Conservation (phyloP, 2,113 vertebrate species). For the Sinocyclocheilus rhinocerous region DNA sequence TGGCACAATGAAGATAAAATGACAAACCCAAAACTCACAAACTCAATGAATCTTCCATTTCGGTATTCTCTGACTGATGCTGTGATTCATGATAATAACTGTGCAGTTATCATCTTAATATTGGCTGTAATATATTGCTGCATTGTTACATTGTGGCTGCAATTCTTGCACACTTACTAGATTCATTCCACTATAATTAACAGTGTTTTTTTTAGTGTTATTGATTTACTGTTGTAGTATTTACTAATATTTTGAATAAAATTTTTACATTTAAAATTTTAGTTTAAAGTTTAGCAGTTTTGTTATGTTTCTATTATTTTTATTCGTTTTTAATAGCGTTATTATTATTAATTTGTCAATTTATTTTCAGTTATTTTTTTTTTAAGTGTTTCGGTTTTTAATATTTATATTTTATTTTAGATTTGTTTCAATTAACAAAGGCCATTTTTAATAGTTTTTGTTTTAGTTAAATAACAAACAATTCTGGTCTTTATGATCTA, state of each 20-base stretch:
- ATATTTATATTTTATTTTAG: not conserved
- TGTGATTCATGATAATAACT: not conserved
- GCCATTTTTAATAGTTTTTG: not conserved
- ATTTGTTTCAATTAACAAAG: not conserved
- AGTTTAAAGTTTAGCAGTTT: not conserved
- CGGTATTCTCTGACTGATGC: not conserved
- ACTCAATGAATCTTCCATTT: not conserved
- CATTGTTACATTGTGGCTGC: not conserved
- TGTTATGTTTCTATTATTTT: not conserved
- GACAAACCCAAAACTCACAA: not conserved
- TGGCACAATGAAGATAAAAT: not conserved
- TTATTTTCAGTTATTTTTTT: not conserved
- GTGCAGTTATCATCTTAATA: not conserved
- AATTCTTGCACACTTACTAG: not conserved
- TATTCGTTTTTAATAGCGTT: not conserved
- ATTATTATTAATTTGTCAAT: not conserved
- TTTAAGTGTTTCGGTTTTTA: not conserved
- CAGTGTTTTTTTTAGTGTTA: not conserved
- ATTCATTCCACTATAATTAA: not conserved
- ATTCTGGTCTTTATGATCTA: not conserved
- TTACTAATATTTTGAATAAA: not conserved
- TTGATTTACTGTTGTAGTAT: not conserved
- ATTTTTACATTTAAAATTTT: not conserved
- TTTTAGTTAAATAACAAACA: not conserved
- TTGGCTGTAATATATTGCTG: not conserved